Percentiles rank a stretch among this genome's conserved stretches.
Conservation (phyloP, 2,113 vertebrate genomes). For the Pelecanoides urinatrix region DNA sequence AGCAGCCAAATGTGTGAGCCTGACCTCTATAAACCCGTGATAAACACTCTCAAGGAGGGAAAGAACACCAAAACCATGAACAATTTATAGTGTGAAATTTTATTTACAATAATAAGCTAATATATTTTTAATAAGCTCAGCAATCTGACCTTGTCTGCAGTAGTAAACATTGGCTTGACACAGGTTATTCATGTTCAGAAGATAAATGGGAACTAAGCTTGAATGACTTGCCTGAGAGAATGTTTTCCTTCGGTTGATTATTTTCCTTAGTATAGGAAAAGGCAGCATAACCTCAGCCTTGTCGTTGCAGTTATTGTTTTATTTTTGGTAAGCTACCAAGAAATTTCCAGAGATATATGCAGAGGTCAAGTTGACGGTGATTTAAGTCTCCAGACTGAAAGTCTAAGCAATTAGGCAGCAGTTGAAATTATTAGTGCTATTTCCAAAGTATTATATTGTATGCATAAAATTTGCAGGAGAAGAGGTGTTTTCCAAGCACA, state of each 20-base stretch:
- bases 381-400: background rate
- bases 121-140: background rate
- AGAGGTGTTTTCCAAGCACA: background rate
- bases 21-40: background rate
- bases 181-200: background rate
- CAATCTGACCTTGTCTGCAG: background rate
- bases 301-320: background rate
- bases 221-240: background rate
- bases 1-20: background rate
- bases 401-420: background rate
- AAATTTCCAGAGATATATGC: background rate
- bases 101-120: background rate
- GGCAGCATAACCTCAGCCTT: background rate
- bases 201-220: background rate
- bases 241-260: background rate
- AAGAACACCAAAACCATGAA: background rate
- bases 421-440: background rate
- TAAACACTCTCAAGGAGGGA: background rate
- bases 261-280: background rate
- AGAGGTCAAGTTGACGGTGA: background rate
- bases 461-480: background rate
- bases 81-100: background rate
- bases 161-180: background rate
- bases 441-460: background rate
- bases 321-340: conserved; percentile 2